Evolutionary conservation across 2,113 vertebrate species (phyloP).

Genomic region (Amia ocellicauda): DNA sequence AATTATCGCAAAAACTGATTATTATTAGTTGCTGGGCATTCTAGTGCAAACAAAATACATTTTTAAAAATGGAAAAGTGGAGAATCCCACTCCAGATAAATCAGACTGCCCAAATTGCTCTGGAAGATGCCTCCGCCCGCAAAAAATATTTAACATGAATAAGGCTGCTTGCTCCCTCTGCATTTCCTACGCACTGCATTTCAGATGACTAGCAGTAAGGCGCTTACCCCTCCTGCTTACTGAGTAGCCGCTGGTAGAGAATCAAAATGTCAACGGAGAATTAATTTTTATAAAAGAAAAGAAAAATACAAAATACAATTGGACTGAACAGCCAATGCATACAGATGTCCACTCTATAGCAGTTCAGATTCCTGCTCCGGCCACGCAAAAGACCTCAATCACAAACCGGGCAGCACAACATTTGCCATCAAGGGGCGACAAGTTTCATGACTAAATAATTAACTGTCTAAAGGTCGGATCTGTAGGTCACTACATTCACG

Average conservation of each 20-base stretch:
- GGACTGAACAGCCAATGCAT: not conserved
- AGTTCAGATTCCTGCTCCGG: conserved; percentile 2
- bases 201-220: conserved; percentile 18
- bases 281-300: conserved; percentile 29
- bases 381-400: no score
- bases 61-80: conserved; percentile 4
- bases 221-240: conserved; percentile 15
- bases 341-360: conserved; percentile 1
- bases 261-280: conserved; percentile 23
- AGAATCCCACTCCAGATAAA: not conserved
- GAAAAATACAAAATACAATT: no score
- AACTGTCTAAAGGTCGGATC: no score
- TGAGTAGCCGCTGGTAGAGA: conserved; percentile 22
- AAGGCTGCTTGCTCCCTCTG: not conserved
- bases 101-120: no score
- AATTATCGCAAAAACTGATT: conserved; percentile 49
- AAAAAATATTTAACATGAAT: no score
- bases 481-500: no score
- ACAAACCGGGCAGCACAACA: no score
- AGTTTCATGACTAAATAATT: no score
- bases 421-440: no score
- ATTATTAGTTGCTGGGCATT: conserved; percentile 10
- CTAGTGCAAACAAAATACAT: conserved; percentile 6
- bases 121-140: no score
- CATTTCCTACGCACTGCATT: no score